Conservation (phyloP, 2,888 invertebrate species). For the Abscondita cerata region DNA sequence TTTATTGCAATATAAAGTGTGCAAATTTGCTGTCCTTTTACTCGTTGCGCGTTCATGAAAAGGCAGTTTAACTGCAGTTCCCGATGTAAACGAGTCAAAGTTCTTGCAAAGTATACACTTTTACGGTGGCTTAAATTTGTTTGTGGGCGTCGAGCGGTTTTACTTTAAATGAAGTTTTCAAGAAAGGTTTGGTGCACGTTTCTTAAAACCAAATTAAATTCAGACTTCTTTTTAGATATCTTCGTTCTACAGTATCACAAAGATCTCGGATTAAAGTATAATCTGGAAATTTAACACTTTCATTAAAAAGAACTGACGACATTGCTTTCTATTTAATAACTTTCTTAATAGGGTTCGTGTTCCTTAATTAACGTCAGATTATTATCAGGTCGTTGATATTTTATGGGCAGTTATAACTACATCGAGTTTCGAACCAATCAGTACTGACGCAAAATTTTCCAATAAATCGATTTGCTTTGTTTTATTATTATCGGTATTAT, state of each 20-base stretch:
- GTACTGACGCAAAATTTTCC: too few relatives aligned
- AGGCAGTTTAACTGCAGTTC: constrained; percentile 31
- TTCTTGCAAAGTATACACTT: constrained; percentile 28
- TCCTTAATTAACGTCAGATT: constrained; percentile 16
- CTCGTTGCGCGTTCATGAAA: constrained; percentile 21
- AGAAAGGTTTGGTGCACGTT: constrained; percentile 20
- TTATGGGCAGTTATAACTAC: not conserved
- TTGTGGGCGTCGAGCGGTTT: constrained; percentile 29
- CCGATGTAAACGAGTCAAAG: constrained; percentile 27
- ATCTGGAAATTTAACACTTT: constrained; percentile 26
- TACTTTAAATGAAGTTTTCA: constrained; percentile 31
- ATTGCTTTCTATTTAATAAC: constrained; percentile 16
- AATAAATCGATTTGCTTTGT: too few relatives aligned
- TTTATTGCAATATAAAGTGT: constrained; percentile 24
- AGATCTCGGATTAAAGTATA: constrained; percentile 20
- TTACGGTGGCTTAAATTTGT: constrained; percentile 31
- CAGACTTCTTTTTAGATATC: constrained; percentile 24
- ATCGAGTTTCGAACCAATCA: too few relatives aligned
- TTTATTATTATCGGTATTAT: too few relatives aligned
- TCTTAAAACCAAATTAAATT: constrained; percentile 29
- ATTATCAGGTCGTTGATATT: constrained; percentile 13
- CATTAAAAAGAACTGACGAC: constrained; percentile 18
- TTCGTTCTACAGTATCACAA: constrained; percentile 18
- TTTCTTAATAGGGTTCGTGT: constrained; percentile 21
- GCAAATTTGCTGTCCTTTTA: constrained; percentile 24